Conservation (phyloP, 2,797 vertebrate genomes). For the Phataginus tetradactyla region DNA sequence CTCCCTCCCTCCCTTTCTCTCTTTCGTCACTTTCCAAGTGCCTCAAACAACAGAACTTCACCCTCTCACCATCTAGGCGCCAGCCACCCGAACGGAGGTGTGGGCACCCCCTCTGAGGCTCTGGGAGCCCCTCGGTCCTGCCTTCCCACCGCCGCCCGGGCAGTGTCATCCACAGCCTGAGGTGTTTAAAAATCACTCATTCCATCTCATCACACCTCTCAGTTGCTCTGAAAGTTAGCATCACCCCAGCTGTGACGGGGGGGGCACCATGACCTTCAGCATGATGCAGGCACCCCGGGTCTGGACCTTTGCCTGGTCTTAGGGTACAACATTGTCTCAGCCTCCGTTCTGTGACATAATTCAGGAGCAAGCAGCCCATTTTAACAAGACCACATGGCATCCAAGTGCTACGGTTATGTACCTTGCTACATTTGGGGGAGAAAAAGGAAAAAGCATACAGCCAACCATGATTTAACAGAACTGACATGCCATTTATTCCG, state of each 20-base stretch:
- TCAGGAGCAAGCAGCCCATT: background rate
- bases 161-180: background rate
- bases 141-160: too few relatives aligned
- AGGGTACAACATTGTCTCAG: accelerated
- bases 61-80: too few relatives aligned
- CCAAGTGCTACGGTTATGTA: accelerated
- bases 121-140: too few relatives aligned
- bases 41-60: too few relatives aligned
- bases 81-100: too few relatives aligned
- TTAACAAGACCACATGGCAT: accelerated
- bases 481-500: background rate
- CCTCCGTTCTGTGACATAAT: background rate
- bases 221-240: background rate
- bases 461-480: background rate
- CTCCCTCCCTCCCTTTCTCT: too few relatives aligned
- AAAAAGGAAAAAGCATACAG: background rate
- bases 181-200: background rate
- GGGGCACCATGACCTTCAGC: accelerated
- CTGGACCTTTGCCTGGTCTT: background rate
- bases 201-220: background rate
- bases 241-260: accelerated
- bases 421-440: background rate
- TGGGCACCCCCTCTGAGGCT: too few relatives aligned
- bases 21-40: too few relatives aligned
- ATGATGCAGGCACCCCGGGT: accelerated